Evolutionary conservation across 2,113 vertebrate genomes (phyloP).

Genomic region (Artemisiospiza belli): DNA sequence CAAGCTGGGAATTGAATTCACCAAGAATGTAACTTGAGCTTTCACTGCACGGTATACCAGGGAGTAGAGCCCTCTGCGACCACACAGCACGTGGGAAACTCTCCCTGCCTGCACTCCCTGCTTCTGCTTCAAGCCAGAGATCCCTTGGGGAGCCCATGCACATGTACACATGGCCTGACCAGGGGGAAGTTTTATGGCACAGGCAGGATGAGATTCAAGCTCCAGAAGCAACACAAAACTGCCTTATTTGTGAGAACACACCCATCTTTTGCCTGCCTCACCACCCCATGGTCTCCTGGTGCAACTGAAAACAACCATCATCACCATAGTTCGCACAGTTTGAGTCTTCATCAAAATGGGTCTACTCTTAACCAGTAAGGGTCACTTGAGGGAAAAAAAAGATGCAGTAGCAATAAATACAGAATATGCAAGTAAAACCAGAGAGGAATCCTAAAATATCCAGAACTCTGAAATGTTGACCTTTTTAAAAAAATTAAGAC

Average conservation of each 20-base stretch:
- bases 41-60: neutral
- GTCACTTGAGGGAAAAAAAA: fast-evolving
- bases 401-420: neutral
- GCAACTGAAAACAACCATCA: neutral
- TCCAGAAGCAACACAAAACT: neutral
- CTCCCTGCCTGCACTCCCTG: neutral
- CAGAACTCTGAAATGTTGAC: neutral
- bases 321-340: neutral
- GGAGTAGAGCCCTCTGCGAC: neutral
- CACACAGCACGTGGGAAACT: neutral
- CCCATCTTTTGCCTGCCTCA: fast-evolving
- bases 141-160: neutral
- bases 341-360: neutral
- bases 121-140: neutral
- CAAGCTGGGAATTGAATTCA: neutral
- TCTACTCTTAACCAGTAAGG: neutral
- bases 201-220: neutral
- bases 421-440: neutral
- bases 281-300: neutral
- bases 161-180: neutral
- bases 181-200: neutral
- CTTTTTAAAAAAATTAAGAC: neutral
- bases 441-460: neutral
- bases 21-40: neutral
- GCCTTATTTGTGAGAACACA: neutral